These are phyloP conservation scores for Nematolebias whitei DNA, from an alignment of 2,113 vertebrate genomes.

Conservation along the genomic window DNA sequence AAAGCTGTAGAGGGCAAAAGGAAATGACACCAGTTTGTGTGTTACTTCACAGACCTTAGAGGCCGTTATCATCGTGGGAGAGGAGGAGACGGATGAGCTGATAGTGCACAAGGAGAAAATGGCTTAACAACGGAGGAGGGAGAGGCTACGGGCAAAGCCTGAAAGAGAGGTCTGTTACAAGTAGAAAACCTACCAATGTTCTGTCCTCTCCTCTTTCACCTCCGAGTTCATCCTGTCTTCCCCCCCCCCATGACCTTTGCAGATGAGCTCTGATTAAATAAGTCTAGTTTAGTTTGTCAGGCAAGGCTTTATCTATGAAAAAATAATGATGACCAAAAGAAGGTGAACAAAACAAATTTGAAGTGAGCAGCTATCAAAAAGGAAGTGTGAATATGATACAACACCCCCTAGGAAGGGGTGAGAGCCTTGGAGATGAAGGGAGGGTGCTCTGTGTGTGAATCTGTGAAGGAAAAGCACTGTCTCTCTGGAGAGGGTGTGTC, in stretches of 20 bases:
- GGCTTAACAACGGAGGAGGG: slow-evolving; percentile 34
- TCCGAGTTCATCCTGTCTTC: slow-evolving; percentile 28
- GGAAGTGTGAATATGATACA: slow-evolving; percentile 19
- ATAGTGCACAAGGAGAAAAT: slow-evolving; percentile 45
- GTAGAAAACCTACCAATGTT: slow-evolving; percentile 38
- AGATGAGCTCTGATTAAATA: slow-evolving; percentile 43
- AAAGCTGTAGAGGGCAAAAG: slow-evolving; percentile 34
- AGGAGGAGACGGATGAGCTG: slow-evolving; percentile 62
- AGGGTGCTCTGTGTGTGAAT: slow-evolving; percentile 13
- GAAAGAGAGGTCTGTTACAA: slow-evolving; percentile 52
- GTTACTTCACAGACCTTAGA: slow-evolving; percentile 63
- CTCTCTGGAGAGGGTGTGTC: slow-evolving; percentile 41
- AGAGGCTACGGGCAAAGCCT: slow-evolving; percentile 24
- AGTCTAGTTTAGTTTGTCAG: slow-evolving; percentile 21
- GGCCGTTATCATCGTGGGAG: slow-evolving; percentile 72
- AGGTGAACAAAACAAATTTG: slow-evolving; percentile 3
- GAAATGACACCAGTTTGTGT: slow-evolving; percentile 62
- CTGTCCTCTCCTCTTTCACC: slow-evolving; percentile 54
- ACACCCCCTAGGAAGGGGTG: slow-evolving; percentile 9
- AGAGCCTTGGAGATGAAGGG: background rate
- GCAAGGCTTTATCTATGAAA: slow-evolving; percentile 22
- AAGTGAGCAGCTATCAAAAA: slow-evolving; percentile 1
- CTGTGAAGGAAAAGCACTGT: slow-evolving; percentile 21
- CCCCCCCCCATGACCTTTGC: slow-evolving; percentile 34
- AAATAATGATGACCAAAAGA: slow-evolving; percentile 17